These are phyloP conservation scores for Plagodis pulveraria DNA, from an alignment of 2,888 invertebrate species.

Conservation along the genomic window DNA sequence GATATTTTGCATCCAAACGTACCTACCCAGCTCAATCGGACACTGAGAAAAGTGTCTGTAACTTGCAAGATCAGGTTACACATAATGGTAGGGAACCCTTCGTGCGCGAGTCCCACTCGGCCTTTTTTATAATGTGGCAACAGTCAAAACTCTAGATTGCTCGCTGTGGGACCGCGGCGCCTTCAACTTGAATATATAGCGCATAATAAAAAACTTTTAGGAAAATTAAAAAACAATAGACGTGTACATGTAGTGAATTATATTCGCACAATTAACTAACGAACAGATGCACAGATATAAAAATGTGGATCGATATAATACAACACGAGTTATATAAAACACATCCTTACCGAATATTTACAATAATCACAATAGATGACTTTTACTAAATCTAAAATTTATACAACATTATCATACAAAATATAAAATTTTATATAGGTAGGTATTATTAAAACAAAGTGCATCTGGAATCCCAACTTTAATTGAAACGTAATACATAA, in stretches of 20 bases:
- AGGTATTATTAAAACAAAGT: not conserved
- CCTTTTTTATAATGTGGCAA: too few relatives aligned
- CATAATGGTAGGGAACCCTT: too few relatives aligned
- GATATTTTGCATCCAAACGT: too few relatives aligned
- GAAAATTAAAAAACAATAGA: conserved; percentile 14
- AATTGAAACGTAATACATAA: too few relatives aligned
- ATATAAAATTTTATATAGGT: not conserved
- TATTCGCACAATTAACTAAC: conserved; percentile 77
- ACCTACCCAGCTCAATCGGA: too few relatives aligned
- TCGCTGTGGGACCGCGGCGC: too few relatives aligned
- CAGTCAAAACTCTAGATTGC: too few relatives aligned
- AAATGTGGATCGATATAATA: conserved; percentile 44
- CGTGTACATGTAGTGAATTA: conserved; percentile 58
- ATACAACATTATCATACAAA: conserved; percentile 26
- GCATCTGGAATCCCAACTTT: not conserved
- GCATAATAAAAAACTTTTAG: not conserved
- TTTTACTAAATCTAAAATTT: conserved; percentile 26
- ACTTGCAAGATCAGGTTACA: too few relatives aligned
- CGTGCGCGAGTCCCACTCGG: too few relatives aligned
- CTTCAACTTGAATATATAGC: too few relatives aligned
- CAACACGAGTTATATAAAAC: conserved; percentile 61
- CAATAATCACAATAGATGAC: conserved; percentile 53
- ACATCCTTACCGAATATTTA: conserved; percentile 59
- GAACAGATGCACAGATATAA: conserved; percentile 65
- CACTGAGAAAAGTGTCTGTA: too few relatives aligned